Base-by-base conservation (phyloP, 2,797 vertebrate genomes). In the Pogonophryne albipinna region DNA sequence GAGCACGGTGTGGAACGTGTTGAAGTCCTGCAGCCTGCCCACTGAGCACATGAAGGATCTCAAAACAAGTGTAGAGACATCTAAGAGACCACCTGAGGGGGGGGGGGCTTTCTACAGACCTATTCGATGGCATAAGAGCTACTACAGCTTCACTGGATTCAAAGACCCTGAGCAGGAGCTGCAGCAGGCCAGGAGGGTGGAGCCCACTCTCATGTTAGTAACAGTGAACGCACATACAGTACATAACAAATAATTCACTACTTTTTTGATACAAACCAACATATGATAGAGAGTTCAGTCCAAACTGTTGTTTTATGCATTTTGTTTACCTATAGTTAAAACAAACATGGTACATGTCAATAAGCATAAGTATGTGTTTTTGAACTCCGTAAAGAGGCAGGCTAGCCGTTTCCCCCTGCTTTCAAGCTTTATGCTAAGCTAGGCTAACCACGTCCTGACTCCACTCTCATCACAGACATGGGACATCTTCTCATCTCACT, bases 111-210 rank as follows among this genome's bases (percentile, higher is more conserved):
- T 96, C 69, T 95, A 96, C 91, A 96, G 98, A 75, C 96, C 97
- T 23, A 97, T 99, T 88, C 97, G 95, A 78, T 99, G 98, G 98
- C 94, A 99, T 90, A 99, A 97, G 88, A 97, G 96, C 20, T 99
- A 97, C 1, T 99, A 99, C 74, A 90, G 93, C 7, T 99, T 99
- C 86, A 98, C 98, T 66, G 98, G 98, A 71, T 97, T 96, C 93
- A 97, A 92, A 87, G 97, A 99, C 92, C 97, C 97, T 8, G 97
- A 98, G 44, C 95, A 97, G 89, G 97, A 98, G 78, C 89, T 98
- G n/a, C 94, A 97, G 80, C 96, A 96, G 88, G 95, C 96, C 83
- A 95, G 88, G 7, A 96, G 91, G 90, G 81, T 96, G 65, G 96
- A 98, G 90, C 96, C 95, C 4, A 96, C 94, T 10, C 95, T 99